Conservation (phyloP, 2,797 vertebrate genomes). For the Steatocranus sp. region DNA sequence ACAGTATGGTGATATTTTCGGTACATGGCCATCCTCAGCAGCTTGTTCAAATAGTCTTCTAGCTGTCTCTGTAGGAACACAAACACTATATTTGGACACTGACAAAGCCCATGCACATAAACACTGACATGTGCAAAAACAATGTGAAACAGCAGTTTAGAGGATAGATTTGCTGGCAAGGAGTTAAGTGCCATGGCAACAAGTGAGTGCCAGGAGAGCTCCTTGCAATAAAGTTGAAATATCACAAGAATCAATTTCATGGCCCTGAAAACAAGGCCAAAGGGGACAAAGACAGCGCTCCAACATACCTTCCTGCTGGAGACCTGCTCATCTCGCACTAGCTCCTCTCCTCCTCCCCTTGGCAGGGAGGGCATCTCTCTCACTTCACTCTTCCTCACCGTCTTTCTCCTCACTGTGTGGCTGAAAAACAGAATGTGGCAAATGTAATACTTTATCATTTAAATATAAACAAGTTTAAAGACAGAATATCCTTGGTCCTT, state of each 20-base stretch:
- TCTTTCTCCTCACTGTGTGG: slow-evolving; percentile 92
- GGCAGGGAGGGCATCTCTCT: slow-evolving; percentile 91
- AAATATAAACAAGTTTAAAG: neutral
- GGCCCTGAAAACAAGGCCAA: neutral
- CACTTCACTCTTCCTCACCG: slow-evolving; percentile 87
- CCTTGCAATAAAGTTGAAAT: neutral
- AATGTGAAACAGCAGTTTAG: neutral
- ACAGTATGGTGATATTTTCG: slow-evolving; percentile 95
- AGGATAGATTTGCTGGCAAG: neutral
- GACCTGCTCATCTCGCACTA: slow-evolving; percentile 87
- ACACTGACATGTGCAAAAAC: neutral
- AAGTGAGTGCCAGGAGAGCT: neutral
- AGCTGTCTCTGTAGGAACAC: slow-evolving; percentile 87
- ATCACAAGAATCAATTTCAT: neutral
- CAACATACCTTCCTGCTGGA: slow-evolving; percentile 86
- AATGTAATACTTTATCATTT: neutral
- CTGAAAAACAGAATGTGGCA: slow-evolving; percentile 56
- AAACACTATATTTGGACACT: slow-evolving; percentile 26
- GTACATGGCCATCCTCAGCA: slow-evolving; percentile 94
- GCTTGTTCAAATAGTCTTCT: slow-evolving; percentile 94
- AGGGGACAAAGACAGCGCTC: neutral
- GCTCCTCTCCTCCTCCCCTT: slow-evolving; percentile 79
- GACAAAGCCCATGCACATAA: slow-evolving; percentile 3
- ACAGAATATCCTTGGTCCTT: neutral
- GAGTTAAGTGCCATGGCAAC: slow-evolving; percentile 35